Conservation (phyloP, 1,140 invertebrate species). For the Drosophila athabasca region DNA sequence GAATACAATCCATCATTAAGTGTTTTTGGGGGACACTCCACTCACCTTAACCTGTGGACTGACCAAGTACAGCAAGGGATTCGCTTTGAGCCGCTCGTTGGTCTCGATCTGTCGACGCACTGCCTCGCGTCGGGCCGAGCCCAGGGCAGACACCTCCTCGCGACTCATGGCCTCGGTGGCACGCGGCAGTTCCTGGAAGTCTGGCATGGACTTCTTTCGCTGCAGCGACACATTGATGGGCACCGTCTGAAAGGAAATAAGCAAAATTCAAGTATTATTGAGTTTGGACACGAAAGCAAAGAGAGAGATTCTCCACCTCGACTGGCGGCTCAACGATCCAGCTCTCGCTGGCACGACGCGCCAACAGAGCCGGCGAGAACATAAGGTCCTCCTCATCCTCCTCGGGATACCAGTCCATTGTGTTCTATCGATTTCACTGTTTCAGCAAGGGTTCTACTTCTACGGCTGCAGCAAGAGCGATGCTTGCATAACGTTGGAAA, state of each 20-base stretch:
- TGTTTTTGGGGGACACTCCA: constrained; percentile 79
- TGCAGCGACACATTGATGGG: constrained; percentile 89
- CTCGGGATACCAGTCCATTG: constrained; percentile 87
- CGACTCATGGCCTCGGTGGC: constrained; percentile 93
- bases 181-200: constrained; percentile 92
- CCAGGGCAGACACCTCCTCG: constrained; percentile 96
- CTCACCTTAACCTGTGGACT: constrained; percentile 98
- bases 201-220: constrained; percentile 97
- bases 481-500: constrained; percentile 63
- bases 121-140: constrained; percentile 96
- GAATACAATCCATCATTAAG: background rate
- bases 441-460: constrained; percentile 13
- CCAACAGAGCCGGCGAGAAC: constrained; percentile 93
- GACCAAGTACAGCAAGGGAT: constrained; percentile 96
- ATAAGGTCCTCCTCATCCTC: constrained; percentile 92
- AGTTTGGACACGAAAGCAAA: background rate
- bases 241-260: constrained; percentile 85
- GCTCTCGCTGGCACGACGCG: constrained; percentile 91
- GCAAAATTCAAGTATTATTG: background rate
- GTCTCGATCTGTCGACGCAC: constrained; percentile 95
- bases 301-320: constrained; percentile 85
- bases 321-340: constrained; percentile 93
- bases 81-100: constrained; percentile 94
- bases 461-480: background rate
- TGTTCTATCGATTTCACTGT: constrained; percentile 3